phyloP scores from a whole-genome alignment of 2,797 vertebrate genomes.

The Tadarida brasiliensis region DNA sequence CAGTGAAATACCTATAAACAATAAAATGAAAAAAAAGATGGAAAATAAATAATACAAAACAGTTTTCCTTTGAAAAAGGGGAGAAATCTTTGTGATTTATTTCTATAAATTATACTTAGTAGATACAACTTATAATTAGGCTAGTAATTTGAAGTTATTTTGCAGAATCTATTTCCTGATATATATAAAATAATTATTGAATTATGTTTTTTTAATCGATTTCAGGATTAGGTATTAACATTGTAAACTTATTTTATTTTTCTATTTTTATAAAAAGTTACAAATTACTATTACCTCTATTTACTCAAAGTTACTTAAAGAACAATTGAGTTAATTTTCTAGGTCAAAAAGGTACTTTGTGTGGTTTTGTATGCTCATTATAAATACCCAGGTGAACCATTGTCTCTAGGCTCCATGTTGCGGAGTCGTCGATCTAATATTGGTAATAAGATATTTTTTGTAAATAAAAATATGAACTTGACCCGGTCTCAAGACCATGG shows the following conservation, averaged over 20 bases:
- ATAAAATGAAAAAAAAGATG: not conserved
- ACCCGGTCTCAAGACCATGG: not conserved
- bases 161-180: not conserved
- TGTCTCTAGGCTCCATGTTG: not conserved
- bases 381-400: not conserved
- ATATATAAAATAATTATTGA: conserved; percentile 27
- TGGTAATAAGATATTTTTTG: not conserved
- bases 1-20: conserved; percentile 62
- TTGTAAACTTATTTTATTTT: not conserved
- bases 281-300: not conserved
- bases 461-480: not conserved
- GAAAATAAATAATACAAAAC: not conserved
- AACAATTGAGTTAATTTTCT: not conserved
- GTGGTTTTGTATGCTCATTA: not conserved
- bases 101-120: not conserved
- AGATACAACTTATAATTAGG: not conserved
- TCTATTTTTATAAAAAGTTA: not conserved
- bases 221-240: not conserved
- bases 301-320: not conserved
- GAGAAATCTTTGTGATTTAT: not conserved
- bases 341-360: not conserved
- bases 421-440: not conserved
- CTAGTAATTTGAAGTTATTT: not conserved
- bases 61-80: not conserved
- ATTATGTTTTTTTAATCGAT: not conserved